phyloP scores from a whole-genome alignment of 64 coral and sea anemone species.

The Stichodactyla helianthus region DNA sequence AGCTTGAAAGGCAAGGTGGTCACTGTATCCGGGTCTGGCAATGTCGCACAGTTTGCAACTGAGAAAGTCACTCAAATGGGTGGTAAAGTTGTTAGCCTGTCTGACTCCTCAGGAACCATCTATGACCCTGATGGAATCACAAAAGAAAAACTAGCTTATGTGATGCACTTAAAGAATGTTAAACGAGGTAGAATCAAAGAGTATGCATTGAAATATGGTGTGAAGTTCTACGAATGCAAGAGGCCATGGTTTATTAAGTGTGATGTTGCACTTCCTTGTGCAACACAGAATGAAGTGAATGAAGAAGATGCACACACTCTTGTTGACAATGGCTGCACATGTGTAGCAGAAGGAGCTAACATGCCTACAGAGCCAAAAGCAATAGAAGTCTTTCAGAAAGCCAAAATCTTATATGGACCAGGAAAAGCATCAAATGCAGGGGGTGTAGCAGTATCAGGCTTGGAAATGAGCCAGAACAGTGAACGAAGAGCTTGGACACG shows the following conservation, averaged over 20 bases:
- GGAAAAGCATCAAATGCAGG: slow-evolving; percentile 91
- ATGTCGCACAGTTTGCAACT: slow-evolving; percentile 82
- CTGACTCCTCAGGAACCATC: slow-evolving; percentile 73
- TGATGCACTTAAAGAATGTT: slow-evolving; percentile 72
- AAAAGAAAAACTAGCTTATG: slow-evolving; percentile 78
- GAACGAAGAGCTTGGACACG: slow-evolving; percentile 76
- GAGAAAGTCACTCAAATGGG: slow-evolving; percentile 80
- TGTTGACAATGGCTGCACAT: slow-evolving; percentile 68
- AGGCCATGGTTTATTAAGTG: slow-evolving; percentile 83
- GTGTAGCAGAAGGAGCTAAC: slow-evolving; percentile 85
- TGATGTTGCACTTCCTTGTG: slow-evolving; percentile 79
- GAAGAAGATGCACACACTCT: slow-evolving; percentile 65
- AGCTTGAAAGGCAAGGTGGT: slow-evolving; percentile 79
- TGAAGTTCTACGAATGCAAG: slow-evolving; percentile 65
- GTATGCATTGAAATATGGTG: slow-evolving; percentile 56
- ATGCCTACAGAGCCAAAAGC: slow-evolving; percentile 78
- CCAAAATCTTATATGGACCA: slow-evolving; percentile 67
- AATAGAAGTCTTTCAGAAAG: slow-evolving; percentile 66
- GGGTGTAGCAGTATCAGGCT: slow-evolving; percentile 85
- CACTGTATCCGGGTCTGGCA: slow-evolving; percentile 76
- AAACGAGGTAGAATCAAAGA: slow-evolving; percentile 81
- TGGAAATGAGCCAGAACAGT: slow-evolving; percentile 94
- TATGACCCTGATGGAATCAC: slow-evolving; percentile 71
- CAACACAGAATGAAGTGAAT: slow-evolving; percentile 82
- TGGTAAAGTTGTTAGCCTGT: slow-evolving; percentile 78